Evolutionary conservation across 2,113 vertebrate species (phyloP), one percentile per base, ranked within the genome.

Genomic region (Saiga tatarica): DNA sequence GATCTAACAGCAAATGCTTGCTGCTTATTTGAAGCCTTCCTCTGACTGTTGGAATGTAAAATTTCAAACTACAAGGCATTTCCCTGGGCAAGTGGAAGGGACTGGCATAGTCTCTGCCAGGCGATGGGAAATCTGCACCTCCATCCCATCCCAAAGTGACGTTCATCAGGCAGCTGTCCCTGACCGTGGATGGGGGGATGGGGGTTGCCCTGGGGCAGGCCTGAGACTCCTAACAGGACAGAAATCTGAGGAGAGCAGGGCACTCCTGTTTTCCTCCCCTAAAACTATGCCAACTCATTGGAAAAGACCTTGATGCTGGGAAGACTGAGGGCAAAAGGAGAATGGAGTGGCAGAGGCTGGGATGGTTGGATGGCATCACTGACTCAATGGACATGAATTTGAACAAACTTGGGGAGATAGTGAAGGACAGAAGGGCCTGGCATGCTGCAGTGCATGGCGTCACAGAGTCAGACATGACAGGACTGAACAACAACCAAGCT

Each of bases 1-100:
- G 89, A 97, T 98, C 94, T 95, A 98, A 98, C 97, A 98, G 59
- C 83, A 96, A 99, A 98, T 25, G 94, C 94, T 98, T 95, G 95
- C 95, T 97, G 89, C 94, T 97, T 98, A 83, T 98, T 92, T 97
- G 97, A 98, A 97, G 96, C 84, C 71, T 98, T 98, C 87, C 79
- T 97, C 94, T 98, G 87, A 89, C 71, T 98, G 93, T 97, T 87
- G 97, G 97, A 97, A 98, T 96, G 94, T 21, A 93, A 60, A 97
- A 95, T 78, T 67, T 78, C 74, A 95, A 94, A 76, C 93, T 86
- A 50, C 19, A 19, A 52, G 47, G 83, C 57, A 83, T 87, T 82
- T 96, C 28, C 57, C 55, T 50, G 62, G 82, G 90, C 59, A 67
- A 91, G 57, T 53, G 13, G 67, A 91, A 91, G 85, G 91, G 74